These are phyloP conservation scores for Lithobates pipiens DNA, from an alignment of 2,797 vertebrate genomes.

Conservation along the genomic window DNA sequence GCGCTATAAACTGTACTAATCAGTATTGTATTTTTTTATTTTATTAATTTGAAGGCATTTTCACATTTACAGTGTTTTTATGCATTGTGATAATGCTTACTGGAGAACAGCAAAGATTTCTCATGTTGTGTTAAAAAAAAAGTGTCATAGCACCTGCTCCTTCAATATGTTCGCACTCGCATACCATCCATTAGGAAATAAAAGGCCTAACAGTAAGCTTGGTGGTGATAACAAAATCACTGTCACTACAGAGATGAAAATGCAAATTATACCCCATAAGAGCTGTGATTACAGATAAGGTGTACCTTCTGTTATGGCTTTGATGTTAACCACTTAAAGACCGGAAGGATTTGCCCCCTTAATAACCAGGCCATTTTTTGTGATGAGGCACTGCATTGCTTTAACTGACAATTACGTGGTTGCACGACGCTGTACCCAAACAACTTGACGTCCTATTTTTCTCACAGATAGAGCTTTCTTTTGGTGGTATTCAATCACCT, in stretches of 20 bases:
- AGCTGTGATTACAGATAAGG: neutral
- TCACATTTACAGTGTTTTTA: neutral
- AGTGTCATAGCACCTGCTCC: constrained; percentile 24
- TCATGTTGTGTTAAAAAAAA: neutral
- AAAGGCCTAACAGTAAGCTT: constrained; percentile 1
- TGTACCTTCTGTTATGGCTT: no score
- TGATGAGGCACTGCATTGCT: no score
- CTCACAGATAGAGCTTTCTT: no score
- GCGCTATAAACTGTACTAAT: neutral
- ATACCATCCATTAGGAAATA: neutral
- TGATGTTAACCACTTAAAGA: no score
- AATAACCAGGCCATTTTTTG: no score
- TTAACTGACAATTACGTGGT: no score
- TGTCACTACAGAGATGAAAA: constrained; percentile 7
- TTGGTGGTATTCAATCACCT: no score
- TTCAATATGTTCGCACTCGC: constrained; percentile 6
- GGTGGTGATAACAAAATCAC: constrained; percentile 6
- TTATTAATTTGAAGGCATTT: neutral
- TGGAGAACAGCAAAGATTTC: neutral
- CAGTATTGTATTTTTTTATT: neutral
- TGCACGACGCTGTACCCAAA: no score
- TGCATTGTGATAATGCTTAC: neutral
- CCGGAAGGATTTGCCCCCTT: no score
- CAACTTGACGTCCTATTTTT: no score
- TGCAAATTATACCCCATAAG: neutral